Conservation (phyloP, 2,113 vertebrate genomes). For the Urocolius indicus region DNA sequence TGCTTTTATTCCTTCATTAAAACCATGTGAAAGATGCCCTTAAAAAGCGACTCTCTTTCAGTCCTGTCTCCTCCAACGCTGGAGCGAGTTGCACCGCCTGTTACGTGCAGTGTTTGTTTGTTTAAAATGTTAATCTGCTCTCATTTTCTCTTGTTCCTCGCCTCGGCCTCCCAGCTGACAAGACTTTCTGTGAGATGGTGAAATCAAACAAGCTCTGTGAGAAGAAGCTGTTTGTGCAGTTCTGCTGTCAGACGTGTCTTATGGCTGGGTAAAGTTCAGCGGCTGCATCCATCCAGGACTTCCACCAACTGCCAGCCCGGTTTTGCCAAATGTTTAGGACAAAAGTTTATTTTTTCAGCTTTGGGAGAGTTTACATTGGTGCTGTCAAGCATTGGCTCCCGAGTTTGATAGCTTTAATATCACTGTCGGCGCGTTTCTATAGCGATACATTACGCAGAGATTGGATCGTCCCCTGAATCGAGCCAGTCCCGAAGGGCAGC, state of each 20-base stretch:
- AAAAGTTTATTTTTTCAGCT: conserved; percentile 60
- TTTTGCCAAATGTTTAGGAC: conserved; percentile 65
- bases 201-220: conserved; percentile 92
- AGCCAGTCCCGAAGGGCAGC: conserved; percentile 12
- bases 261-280: conserved; percentile 81
- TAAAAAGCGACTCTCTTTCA: not conserved
- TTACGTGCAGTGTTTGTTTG: conserved; percentile 35
- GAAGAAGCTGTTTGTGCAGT: conserved; percentile 90
- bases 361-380: conserved; percentile 61
- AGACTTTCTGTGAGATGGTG: conserved; percentile 93
- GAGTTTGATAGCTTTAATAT: conserved; percentile 69
- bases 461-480: not conserved
- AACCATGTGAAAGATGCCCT: not conserved
- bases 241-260: conserved; percentile 92
- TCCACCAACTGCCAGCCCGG: conserved; percentile 36
- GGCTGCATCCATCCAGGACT: conserved; percentile 32
- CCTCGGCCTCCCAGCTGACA: conserved; percentile 78
- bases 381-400: conserved; percentile 9
- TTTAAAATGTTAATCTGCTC: conserved; percentile 60
- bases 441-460: conserved; percentile 11
- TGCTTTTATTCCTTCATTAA: conserved; percentile 36
- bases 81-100: not conserved
- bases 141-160: conserved; percentile 39
- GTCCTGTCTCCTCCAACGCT: not conserved
- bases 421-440: conserved; percentile 45